Conservation (phyloP, 2,888 invertebrate species). For the Trissoscelio sp. region DNA sequence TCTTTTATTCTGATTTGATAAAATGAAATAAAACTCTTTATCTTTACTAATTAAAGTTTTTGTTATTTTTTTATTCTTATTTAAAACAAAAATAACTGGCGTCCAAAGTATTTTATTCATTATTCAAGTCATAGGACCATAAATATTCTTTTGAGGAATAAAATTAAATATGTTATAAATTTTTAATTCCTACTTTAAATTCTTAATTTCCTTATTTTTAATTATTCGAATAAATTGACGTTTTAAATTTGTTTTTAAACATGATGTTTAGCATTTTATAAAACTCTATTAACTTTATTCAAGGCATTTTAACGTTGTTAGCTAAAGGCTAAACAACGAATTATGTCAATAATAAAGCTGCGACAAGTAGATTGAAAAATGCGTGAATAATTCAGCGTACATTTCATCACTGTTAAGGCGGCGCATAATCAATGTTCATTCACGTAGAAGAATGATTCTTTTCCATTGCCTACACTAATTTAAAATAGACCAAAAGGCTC, state of each 20-base stretch:
- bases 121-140: no score
- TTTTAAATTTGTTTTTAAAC: not conserved
- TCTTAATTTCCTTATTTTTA: no score
- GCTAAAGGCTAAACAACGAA: constrained; percentile 28
- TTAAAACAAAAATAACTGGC: no score
- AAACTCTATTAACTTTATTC: not conserved
- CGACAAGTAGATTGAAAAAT: constrained; percentile 29
- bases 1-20: not conserved
- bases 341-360: constrained; percentile 27
- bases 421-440: constrained; percentile 26
- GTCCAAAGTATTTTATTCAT: no score
- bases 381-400: constrained; percentile 23
- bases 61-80: no score
- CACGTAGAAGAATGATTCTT: not conserved
- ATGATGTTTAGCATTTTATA: not conserved
- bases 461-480: not conserved
- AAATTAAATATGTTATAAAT: no score
- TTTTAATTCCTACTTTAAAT: no score
- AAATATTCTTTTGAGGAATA: no score
- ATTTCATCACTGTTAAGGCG: constrained; percentile 17
- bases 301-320: not conserved
- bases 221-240: no score
- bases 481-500: not conserved
- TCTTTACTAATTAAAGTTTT: no score
- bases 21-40: no score